Evolutionary conservation across 2,888 invertebrate species (phyloP).

Genomic region (Podotricha telesiphe): DNA sequence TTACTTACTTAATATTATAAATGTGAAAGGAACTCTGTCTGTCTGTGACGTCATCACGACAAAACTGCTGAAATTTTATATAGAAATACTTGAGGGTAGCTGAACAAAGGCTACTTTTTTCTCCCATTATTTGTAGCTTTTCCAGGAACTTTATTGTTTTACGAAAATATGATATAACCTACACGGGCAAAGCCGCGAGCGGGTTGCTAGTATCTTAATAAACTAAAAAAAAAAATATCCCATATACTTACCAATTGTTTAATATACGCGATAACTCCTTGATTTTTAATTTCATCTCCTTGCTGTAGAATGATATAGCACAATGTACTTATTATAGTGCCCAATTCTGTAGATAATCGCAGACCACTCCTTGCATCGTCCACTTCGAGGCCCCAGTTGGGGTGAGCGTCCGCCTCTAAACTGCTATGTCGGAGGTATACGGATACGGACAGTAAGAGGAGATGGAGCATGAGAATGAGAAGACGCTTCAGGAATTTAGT

Average conservation of each 20-base stretch:
- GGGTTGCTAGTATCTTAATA: no score
- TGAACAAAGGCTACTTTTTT: no score
- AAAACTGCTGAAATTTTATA: no score
- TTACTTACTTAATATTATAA: no score
- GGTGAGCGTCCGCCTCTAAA: slow-evolving; percentile 64
- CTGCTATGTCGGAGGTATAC: slow-evolving; percentile 92
- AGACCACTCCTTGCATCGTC: slow-evolving; percentile 72
- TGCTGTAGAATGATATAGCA: slow-evolving; percentile 96
- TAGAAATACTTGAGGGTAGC: no score
- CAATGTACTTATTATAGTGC: slow-evolving; percentile 92
- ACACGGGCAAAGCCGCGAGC: no score
- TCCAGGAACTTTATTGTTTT: no score
- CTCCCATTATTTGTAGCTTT: no score
- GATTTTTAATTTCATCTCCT: slow-evolving; percentile 96
- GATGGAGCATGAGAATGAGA: slow-evolving; percentile 92
- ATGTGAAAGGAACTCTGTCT: no score
- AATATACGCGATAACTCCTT: slow-evolving; percentile 94
- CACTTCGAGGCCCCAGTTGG: slow-evolving; percentile 70
- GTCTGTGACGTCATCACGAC: no score
- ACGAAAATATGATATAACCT: no score
- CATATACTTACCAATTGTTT: slow-evolving; percentile 91
- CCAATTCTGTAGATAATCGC: slow-evolving; percentile 91
- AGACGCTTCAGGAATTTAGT: slow-evolving; percentile 96
- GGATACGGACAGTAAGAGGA: slow-evolving; percentile 93
- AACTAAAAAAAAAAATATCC: neutral